Percentiles rank a stretch among this genome's conserved stretches.
These are phyloP conservation scores for Carettochelys insculpta DNA, from an alignment of 2,113 vertebrate species.

Conservation along the genomic window DNA sequence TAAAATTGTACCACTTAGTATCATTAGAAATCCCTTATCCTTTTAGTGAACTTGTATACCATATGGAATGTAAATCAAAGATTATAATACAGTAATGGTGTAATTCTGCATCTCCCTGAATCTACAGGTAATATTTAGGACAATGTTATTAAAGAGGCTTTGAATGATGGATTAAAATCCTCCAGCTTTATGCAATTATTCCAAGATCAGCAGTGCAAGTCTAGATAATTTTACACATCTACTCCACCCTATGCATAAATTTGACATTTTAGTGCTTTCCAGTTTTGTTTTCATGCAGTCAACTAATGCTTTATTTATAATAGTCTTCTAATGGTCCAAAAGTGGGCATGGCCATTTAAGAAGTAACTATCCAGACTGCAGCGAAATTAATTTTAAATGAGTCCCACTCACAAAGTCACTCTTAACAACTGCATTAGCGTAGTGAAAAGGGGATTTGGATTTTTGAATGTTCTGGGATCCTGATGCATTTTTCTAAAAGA, in stretches of 20 bases:
- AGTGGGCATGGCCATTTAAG: not conserved
- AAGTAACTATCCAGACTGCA: not conserved
- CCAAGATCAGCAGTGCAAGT: slow-evolving; percentile 18
- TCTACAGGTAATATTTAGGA: not conserved
- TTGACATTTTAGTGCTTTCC: not conserved
- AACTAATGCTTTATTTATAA: slow-evolving; percentile 3
- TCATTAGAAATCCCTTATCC: not conserved
- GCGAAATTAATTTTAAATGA: not conserved
- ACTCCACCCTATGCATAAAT: not conserved
- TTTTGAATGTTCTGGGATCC: not conserved
- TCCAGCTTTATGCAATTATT: slow-evolving; percentile 12
- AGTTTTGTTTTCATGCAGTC: not conserved
- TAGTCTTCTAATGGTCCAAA: not conserved
- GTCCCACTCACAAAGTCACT: not conserved
- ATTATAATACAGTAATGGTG: not conserved
- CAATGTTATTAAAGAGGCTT: not conserved
- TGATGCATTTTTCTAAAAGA: not conserved
- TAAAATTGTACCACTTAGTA: not conserved
- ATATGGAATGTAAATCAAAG: not conserved
- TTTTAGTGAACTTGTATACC: not conserved
- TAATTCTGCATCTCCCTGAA: not conserved
- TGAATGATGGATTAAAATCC: not conserved
- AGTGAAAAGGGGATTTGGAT: slow-evolving; percentile 3
- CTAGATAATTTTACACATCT: not conserved
- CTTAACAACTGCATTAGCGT: not conserved